A percentile compares a stretch with the other conserved stretches of the same genome.
phyloP scores from a whole-genome alignment of 1,140 invertebrate species.

The Apis dorsata region DNA sequence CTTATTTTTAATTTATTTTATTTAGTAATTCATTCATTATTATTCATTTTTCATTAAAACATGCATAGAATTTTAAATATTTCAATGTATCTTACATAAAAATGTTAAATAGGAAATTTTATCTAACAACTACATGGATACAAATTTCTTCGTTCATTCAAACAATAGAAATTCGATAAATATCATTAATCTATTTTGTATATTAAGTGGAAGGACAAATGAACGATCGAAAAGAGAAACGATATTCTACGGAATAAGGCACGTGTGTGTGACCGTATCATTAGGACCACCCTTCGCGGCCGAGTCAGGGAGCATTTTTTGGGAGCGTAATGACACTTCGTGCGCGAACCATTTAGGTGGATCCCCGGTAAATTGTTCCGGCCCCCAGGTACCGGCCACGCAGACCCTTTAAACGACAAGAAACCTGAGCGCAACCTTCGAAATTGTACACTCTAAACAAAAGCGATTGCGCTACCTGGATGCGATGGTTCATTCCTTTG shows the following conservation, averaged over 20 bases:
- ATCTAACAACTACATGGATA: too few relatives aligned
- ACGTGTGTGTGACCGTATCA: constrained; percentile 59
- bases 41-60: too few relatives aligned
- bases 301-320: constrained; percentile 47
- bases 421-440: constrained; percentile 42
- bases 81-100: too few relatives aligned
- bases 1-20: too few relatives aligned
- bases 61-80: too few relatives aligned
- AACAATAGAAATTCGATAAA: not conserved
- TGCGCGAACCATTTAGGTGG: constrained; percentile 61
- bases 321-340: constrained; percentile 60
- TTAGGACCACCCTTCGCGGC: constrained; percentile 62
- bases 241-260: not conserved
- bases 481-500: not conserved
- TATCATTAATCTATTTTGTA: not conserved
- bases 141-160: not conserved
- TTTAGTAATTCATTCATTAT: too few relatives aligned
- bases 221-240: constrained; percentile 11
- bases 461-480: constrained; percentile 39
- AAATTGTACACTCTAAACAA: constrained; percentile 61
- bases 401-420: constrained; percentile 52
- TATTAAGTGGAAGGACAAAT: not conserved
- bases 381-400: constrained; percentile 49
- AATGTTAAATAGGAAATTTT: too few relatives aligned
- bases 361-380: constrained; percentile 50